Conservation (phyloP, 2,888 invertebrate species). For the Rhagium mordax region DNA sequence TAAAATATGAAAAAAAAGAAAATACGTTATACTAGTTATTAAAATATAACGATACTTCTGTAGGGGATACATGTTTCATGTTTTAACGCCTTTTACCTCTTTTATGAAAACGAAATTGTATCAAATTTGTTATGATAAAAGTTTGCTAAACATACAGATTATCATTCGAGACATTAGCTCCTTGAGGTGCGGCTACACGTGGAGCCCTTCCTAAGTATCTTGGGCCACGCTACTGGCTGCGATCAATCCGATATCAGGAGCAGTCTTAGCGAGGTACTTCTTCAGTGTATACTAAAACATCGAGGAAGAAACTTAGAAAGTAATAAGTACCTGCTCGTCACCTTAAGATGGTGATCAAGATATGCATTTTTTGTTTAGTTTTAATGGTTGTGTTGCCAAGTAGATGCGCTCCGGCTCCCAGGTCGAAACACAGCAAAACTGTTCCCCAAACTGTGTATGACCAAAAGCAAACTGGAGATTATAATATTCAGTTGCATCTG, state of each 20-base stretch:
- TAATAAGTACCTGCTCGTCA: constrained; percentile 14
- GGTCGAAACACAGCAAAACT: constrained; percentile 45
- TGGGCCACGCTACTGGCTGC: constrained; percentile 41
- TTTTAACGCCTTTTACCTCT: no score
- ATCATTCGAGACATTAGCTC: not conserved
- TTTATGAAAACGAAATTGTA: no score
- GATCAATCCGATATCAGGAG: constrained; percentile 20
- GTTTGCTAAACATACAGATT: no score
- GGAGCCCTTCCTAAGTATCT: not conserved
- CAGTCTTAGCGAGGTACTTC: constrained; percentile 37
- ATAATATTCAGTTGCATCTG: constrained; percentile 85
- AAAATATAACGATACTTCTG: no score
- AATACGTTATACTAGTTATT: no score
- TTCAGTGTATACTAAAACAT: constrained; percentile 46
- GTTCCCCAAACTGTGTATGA: constrained; percentile 71
- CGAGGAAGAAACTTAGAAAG: constrained; percentile 35
- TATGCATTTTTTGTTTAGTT: constrained; percentile 21
- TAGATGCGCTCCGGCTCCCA: constrained; percentile 49
- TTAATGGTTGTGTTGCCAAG: constrained; percentile 26
- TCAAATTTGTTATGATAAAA: no score
- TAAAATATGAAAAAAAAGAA: no score
- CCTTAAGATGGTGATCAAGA: constrained; percentile 37
- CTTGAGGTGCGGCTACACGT: not conserved
- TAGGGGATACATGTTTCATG: no score
- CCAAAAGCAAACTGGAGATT: constrained; percentile 84